Conservation (phyloP, 1,140 invertebrate species). For the Drosophila arawakana region DNA sequence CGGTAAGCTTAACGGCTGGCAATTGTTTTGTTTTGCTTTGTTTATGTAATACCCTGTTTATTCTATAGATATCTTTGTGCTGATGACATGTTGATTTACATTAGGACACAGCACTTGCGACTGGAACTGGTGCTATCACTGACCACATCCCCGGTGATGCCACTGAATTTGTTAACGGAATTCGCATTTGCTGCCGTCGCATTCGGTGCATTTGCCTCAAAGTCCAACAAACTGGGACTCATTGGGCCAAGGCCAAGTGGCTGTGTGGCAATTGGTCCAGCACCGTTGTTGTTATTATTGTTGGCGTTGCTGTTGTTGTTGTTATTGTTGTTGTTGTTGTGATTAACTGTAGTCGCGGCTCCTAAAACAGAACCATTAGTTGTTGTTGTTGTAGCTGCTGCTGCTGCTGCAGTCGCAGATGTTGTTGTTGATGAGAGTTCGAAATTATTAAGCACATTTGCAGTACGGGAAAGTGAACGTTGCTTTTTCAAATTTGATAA, state of each 20-base stretch:
- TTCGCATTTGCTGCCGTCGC: conserved; percentile 64
- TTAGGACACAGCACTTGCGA: conserved; percentile 87
- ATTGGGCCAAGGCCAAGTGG: conserved; percentile 61
- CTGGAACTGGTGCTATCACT: conserved; percentile 87
- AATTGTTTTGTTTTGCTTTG: conserved; percentile 22
- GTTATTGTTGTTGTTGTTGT: conserved; percentile 67
- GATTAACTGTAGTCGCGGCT: conserved; percentile 66
- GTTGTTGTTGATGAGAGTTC: conserved; percentile 65
- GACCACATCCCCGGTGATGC: conserved; percentile 88
- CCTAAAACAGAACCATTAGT: conserved; percentile 84
- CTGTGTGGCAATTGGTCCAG: conserved; percentile 58
- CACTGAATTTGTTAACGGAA: conserved; percentile 86
- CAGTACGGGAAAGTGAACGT: conserved; percentile 91
- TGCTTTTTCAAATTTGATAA: conserved; percentile 96
- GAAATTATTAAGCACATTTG: conserved; percentile 84
- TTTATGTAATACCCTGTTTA: conserved; percentile 52
- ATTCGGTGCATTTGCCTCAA: conserved; percentile 43
- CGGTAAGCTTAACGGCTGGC: conserved; percentile 57
- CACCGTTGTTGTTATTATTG: conserved; percentile 59
- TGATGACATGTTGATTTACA: conserved; percentile 54
- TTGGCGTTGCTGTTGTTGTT: conserved; percentile 57
- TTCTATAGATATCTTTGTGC: conserved; percentile 16
- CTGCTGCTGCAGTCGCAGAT: conserved; percentile 32
- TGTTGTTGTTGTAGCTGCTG: conserved; percentile 44
- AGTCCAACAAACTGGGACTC: conserved; percentile 67